Conservation (phyloP, 2,113 vertebrate species). For the Nicator chloris region DNA sequence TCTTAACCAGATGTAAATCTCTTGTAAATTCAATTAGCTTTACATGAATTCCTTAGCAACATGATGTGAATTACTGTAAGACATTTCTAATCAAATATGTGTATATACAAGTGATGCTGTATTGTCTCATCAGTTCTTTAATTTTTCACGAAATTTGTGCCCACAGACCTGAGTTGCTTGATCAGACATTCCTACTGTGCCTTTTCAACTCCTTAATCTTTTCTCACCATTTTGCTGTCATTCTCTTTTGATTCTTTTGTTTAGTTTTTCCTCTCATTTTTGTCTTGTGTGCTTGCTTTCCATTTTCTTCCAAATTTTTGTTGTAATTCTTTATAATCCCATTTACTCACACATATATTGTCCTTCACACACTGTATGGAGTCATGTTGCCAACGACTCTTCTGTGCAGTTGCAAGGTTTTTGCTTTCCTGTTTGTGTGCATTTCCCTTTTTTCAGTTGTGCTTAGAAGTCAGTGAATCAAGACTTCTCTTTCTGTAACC, state of each 20-base stretch:
- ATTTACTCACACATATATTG: not conserved
- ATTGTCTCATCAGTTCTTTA: not conserved
- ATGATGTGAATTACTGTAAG: not conserved
- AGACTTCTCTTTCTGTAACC: not conserved
- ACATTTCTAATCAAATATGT: not conserved
- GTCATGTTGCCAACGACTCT: rapidly evolving
- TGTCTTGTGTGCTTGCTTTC: not conserved
- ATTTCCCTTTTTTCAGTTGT: not conserved
- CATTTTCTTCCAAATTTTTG: not conserved
- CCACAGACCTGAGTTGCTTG: not conserved
- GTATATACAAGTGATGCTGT: not conserved
- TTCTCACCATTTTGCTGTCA: not conserved
- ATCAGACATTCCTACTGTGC: not conserved
- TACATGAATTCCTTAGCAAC: not conserved
- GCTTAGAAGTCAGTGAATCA: not conserved
- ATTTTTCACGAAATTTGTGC: not conserved
- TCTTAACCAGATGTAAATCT: not conserved
- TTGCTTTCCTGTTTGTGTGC: not conserved
- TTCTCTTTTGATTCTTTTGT: not conserved
- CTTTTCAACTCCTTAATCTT: not conserved
- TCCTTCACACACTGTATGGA: not conserved
- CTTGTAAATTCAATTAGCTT: not conserved
- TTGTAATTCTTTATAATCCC: not conserved
- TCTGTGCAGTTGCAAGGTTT: not conserved
- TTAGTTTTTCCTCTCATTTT: not conserved